phyloP scores from a whole-genome alignment of 2,113 vertebrate species.

The Pica pica region DNA sequence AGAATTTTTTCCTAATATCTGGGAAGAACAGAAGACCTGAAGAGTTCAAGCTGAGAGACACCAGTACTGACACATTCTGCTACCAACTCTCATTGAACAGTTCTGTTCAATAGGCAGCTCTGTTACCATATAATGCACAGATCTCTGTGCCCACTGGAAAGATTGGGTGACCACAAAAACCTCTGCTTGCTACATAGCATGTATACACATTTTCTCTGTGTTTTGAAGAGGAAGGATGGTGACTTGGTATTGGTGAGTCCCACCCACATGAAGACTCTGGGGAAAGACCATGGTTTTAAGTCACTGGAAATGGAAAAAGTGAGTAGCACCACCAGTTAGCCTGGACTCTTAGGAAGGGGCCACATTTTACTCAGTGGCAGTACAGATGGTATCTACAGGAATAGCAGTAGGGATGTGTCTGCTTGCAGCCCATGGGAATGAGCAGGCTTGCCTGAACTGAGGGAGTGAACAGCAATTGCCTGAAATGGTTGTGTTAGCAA shows the following conservation, averaged over 20 bases:
- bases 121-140: background rate
- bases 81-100: background rate
- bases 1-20: background rate
- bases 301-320: background rate
- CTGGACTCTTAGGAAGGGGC: no score
- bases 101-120: background rate
- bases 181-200: background rate
- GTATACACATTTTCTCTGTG: background rate
- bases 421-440: background rate
- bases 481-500: background rate
- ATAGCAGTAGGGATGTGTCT: background rate
- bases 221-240: background rate
- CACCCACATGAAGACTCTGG: background rate
- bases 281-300: background rate
- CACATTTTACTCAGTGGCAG: background rate
- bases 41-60: background rate
- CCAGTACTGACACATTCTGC: background rate
- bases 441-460: background rate
- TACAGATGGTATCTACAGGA: background rate
- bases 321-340: background rate
- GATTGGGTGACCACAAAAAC: background rate
- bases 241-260: background rate
- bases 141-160: background rate
- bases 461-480: background rate
- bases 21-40: background rate